These are phyloP conservation scores for Trachurus trachurus DNA, from an alignment of 2,797 vertebrate genomes.

Conservation along the genomic window DNA sequence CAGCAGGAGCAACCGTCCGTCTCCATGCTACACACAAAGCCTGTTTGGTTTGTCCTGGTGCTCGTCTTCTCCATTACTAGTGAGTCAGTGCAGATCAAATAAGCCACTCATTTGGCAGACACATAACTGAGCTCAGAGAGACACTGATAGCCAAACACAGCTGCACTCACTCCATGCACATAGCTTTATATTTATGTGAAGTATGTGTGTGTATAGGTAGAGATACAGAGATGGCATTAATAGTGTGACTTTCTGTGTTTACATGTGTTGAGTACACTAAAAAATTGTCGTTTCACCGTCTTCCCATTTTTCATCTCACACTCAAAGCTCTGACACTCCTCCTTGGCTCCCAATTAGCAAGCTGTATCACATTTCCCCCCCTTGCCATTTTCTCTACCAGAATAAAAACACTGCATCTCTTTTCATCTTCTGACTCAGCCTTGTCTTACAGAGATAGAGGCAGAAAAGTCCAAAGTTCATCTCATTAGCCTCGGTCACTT, in stretches of 20 bases:
- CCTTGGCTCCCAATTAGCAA: conserved; percentile 91
- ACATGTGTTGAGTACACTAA: conserved; percentile 45
- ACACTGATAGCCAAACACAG: conserved; percentile 89
- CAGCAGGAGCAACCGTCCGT: conserved; percentile 47
- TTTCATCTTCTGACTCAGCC: conserved; percentile 91
- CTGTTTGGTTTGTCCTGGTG: conserved; percentile 52
- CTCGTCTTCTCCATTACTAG: conserved; percentile 68
- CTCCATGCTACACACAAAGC: conserved; percentile 43
- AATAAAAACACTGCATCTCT: conserved; percentile 85
- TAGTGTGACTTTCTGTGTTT: conserved; percentile 42
- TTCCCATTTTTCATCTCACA: conserved; percentile 70
- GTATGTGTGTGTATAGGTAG: conserved; percentile 19
- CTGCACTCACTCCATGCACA: conserved; percentile 74
- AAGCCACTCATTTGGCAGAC: conserved; percentile 80
- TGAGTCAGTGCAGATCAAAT: conserved; percentile 75
- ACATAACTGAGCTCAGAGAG: conserved; percentile 38
- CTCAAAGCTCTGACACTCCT: conserved; percentile 63
- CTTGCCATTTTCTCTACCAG: conserved; percentile 39
- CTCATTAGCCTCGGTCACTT: conserved; percentile 91
- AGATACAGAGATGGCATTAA: neutral
- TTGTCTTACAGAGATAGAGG: conserved; percentile 78
- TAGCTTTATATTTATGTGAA: conserved; percentile 34
- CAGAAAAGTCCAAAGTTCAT: conserved; percentile 90
- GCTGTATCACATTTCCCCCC: conserved; percentile 66
- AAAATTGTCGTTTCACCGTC: conserved; percentile 52